These are phyloP conservation scores for Epirrhoe alternata DNA, from an alignment of 2,888 invertebrate genomes.

Conservation along the genomic window DNA sequence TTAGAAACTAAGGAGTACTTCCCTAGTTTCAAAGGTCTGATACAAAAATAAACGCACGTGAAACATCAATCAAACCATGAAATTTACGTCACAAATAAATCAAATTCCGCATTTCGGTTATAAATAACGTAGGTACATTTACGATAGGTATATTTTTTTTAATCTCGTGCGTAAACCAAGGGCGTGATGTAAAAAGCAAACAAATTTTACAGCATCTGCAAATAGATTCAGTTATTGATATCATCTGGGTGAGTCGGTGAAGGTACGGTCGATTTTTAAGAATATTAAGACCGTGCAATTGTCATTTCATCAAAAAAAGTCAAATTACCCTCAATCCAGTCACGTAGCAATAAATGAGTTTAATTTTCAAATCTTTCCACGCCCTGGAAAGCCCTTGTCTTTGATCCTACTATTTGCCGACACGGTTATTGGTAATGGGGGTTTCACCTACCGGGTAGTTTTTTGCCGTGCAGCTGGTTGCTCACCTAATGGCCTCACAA, in stretches of 20 bases:
- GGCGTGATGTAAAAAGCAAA: slow-evolving; percentile 69
- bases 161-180: slow-evolving; percentile 65
- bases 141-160: slow-evolving; percentile 56
- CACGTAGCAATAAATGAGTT: no score
- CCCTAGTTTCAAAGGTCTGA: not conserved
- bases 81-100: slow-evolving; percentile 69
- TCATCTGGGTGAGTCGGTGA: slow-evolving; percentile 37
- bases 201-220: slow-evolving; percentile 70
- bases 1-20: not conserved
- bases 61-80: slow-evolving; percentile 61
- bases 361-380: no score
- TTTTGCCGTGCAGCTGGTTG: no score
- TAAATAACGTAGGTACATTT: slow-evolving; percentile 59
- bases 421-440: no score
- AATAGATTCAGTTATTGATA: slow-evolving; percentile 68
- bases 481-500: no score
- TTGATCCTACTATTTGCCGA: no score
- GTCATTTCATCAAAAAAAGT: no score
- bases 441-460: no score
- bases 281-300: not conserved
- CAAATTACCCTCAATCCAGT: no score
- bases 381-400: no score
- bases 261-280: not conserved
- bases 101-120: slow-evolving; percentile 59
- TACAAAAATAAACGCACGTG: slow-evolving; percentile 44